These are phyloP conservation scores for Catocala fraxini DNA, from an alignment of 2,888 invertebrate species.

Conservation along the genomic window DNA sequence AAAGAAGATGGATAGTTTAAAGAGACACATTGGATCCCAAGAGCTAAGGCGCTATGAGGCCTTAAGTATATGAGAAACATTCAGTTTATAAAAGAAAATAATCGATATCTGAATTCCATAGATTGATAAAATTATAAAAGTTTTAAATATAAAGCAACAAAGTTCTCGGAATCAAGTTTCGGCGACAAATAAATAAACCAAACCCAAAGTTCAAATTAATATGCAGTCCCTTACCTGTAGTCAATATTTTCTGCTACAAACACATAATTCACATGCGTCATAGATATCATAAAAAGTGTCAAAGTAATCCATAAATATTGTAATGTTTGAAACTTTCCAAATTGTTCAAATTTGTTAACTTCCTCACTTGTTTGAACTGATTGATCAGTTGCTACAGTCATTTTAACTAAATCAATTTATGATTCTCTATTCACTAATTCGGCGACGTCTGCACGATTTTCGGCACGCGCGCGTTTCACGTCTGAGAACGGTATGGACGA, in stretches of 20 bases:
- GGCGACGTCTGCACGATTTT: conserved; percentile 1
- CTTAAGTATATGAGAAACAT: too few relatives aligned
- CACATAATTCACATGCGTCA: conserved; percentile 77
- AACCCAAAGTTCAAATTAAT: background rate
- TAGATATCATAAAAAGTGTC: conserved; percentile 68
- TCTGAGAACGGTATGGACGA: too few relatives aligned
- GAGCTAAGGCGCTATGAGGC: too few relatives aligned
- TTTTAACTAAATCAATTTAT: conserved; percentile 21
- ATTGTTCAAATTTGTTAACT: conserved; percentile 54
- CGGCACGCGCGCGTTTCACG: conserved; percentile 4
- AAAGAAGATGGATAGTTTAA: too few relatives aligned
- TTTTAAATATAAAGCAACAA: too few relatives aligned
- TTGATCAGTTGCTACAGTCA: conserved; percentile 29
- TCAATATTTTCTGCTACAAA: conserved; percentile 74
- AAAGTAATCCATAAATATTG: conserved; percentile 73
- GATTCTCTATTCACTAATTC: background rate
- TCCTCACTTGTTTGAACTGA: conserved; percentile 39
- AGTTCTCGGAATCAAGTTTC: too few relatives aligned
- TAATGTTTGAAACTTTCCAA: conserved; percentile 68
- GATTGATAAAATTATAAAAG: too few relatives aligned
- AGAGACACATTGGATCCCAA: too few relatives aligned
- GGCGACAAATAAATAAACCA: too few relatives aligned
- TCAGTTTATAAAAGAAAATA: too few relatives aligned
- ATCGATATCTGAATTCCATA: too few relatives aligned
- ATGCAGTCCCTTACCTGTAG: conserved; percentile 63